Base-by-base conservation (phyloP, 2,113 vertebrate genomes). In the Bostrychus sinensis region DNA sequence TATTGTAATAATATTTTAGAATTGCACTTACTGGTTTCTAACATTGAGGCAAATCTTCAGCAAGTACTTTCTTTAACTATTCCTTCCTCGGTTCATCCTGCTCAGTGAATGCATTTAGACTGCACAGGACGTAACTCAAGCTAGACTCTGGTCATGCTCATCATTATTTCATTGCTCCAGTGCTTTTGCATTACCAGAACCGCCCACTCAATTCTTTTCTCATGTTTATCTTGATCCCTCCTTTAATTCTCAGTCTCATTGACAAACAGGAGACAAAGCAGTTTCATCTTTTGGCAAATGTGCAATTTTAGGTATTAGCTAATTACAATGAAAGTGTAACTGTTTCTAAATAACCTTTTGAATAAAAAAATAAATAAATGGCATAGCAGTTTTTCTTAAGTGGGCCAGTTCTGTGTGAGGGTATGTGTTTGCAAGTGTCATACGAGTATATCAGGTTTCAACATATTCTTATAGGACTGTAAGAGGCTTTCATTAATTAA, bases 111-210 rank as follows among this genome's bases (percentile, higher is more conserved):
- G 74, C 77, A 79, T 90, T 78, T 79, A 77, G 55, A 66, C 71
- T 34, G 64, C 80, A 55, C 70, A 66, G 83, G 62, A 78, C 68
- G 92, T 93, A 93, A 93, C 88, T 85, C 81, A 91, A 93, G 78
- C 90, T 88, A 71, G 79, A 72, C 78, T 76, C 75, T 59, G 80
- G 66, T 81, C 78, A 57, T 39, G 70, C 89, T 93, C 92, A 93
- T 93, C 77, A 93, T 90, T 93, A 92, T 91, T 93, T 92, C 85
- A 93, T 90, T 84, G 80, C 77, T 89, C 75, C 55, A 28, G 70
- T 84, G 80, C 85, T 79, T 87, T 89, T 80, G 50, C 85, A 66
- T 70, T 72, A 80, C 74, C 62, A 84, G 83, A 77, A 64, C 81
- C 78, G 51, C 86, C 89, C 72, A 68, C 81, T 75, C 39, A 9